Base-by-base conservation (phyloP, 1,140 invertebrate genomes). In the Linepithema humile region DNA sequence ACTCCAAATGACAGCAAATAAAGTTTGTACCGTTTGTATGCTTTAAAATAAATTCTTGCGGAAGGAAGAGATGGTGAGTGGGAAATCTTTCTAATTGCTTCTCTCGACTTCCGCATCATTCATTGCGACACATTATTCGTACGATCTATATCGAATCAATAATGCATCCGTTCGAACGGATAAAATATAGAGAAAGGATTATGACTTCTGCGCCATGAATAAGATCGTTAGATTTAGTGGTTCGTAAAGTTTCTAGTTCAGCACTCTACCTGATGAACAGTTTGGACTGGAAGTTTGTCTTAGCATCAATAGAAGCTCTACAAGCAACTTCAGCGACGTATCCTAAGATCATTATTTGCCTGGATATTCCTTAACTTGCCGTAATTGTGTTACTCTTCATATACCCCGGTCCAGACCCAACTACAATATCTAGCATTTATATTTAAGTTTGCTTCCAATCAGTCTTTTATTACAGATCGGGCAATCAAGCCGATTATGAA, bases 1-100 rank as follows among this genome's bases (percentile, higher is more conserved):
- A 93, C 86, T 92, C 85, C 90, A 90, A 91, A 78, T 91, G 89
- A 93, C 90, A 90, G 91, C 89, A 91, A 90, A 89, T 78, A 55
- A 85, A 89, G 93, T 94, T 94, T 94, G 92, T 94, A 94, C 93
- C 91, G 92, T 94, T 94, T 94, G 93, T 94, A 94, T 94, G 93
- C 93, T 94, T 94, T 92, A 92, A n/a, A 94, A 94, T 94, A 93
- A 94, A 94, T 92, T 92, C 91, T 94, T 93, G 93, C 91, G 89
- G 89, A 93, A 93, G 88, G 89, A 90, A 82, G 87, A 82, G 87
- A 83, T 64, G 65, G n/a, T n/a, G 40, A 53, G 7, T 69, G 20
- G 45, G n/a, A n/a, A n/a, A 69, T 69, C 32, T 43, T 23, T 43
- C 50, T 48, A 65, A 3, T 59, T 35, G 3, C n/a, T 23, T 50